Evolutionary conservation across 2,113 vertebrate species (phyloP).

Genomic region (Mystacornis crossleyi): DNA sequence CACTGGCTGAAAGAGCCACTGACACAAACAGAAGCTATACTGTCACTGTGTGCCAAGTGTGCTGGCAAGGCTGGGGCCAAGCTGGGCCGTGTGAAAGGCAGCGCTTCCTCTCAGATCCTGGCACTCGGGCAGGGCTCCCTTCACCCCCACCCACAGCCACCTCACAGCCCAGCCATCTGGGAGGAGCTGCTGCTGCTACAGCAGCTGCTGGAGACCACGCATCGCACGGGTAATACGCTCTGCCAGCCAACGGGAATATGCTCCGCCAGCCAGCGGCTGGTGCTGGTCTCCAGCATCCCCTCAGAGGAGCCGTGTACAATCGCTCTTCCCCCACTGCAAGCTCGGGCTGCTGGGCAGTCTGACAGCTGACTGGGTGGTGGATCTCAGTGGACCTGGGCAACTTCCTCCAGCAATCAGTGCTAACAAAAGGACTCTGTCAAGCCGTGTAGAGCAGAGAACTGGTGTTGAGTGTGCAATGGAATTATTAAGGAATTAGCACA

Average conservation of each 20-base stretch:
- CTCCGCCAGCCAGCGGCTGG: accelerated
- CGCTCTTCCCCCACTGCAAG: background rate
- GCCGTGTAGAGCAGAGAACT: background rate
- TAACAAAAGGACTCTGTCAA: slow-evolving; percentile 36
- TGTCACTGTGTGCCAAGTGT: background rate
- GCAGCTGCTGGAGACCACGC: background rate
- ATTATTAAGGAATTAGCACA: background rate
- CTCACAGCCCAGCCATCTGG: accelerated
- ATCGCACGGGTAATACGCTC: accelerated
- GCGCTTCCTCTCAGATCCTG: background rate
- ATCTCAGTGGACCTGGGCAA: background rate
- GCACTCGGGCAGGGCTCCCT: background rate
- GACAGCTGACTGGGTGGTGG: background rate
- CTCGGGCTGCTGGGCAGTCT: background rate
- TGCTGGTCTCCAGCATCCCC: background rate
- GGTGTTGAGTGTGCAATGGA: accelerated
- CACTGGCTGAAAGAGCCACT: background rate
- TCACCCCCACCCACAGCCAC: background rate
- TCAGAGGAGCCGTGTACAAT: background rate
- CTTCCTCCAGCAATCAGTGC: background rate
- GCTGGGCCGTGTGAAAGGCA: background rate
- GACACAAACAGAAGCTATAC: background rate
- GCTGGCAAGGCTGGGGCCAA: background rate
- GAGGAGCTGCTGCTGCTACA: background rate
- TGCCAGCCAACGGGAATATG: accelerated